Percentiles rank a stretch among this genome's conserved stretches.
Evolutionary conservation across 2,888 invertebrate species (phyloP).

Genomic region (Polydrusus cervinus): DNA sequence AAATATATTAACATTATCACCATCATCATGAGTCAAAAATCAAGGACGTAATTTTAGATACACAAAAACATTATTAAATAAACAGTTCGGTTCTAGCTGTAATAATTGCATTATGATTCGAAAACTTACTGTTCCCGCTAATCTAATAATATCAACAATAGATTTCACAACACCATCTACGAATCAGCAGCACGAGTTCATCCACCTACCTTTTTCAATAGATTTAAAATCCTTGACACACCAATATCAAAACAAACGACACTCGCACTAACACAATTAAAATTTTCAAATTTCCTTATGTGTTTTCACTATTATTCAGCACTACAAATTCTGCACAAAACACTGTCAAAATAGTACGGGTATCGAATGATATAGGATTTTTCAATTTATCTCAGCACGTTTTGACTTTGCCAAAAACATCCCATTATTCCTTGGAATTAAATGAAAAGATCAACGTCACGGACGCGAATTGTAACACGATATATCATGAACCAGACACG

Average conservation of each 20-base stretch:
- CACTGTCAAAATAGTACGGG: constrained; percentile 2
- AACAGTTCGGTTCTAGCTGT: background rate
- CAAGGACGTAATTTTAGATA: background rate
- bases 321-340: background rate
- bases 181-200: background rate
- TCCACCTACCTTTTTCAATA: constrained; percentile 22
- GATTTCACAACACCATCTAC: background rate
- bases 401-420: background rate
- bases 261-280: constrained; percentile 5
- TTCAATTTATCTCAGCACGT: constrained; percentile 1
- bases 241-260: constrained; percentile 13
- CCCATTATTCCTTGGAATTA: background rate
- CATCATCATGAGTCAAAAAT: background rate
- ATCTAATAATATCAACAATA: background rate
- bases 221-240: constrained; percentile 25
- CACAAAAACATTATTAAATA: no score
- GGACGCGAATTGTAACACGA: background rate
- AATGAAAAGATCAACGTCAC: background rate
- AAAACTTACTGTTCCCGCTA: background rate
- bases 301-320: background rate
- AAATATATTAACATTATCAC: no score
- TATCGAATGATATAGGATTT: constrained; percentile 2
- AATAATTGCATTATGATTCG: background rate
- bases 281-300: constrained; percentile 1
- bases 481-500: background rate